Base-by-base conservation (phyloP, 2,888 invertebrate species). In the Colostygia pectinataria region DNA sequence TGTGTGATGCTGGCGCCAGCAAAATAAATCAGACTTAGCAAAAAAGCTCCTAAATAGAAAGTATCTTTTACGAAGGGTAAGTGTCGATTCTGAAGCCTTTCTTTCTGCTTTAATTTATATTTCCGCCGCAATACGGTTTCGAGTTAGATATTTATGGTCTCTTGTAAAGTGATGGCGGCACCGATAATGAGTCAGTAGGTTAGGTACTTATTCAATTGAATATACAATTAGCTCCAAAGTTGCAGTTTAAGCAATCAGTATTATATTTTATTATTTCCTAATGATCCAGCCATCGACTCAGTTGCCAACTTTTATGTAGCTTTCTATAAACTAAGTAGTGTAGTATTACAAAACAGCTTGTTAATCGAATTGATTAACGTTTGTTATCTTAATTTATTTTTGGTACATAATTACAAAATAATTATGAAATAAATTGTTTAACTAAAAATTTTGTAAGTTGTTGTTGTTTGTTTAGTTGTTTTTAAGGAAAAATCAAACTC, bases 401-500 rank as follows among this genome's bases (percentile, higher is more conserved):
- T 28, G 38, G 13, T 27, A 32, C 29, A 31, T 6, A 4, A 20
- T 18, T 25, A 18, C 25, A 20, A 20, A 7, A 15, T 23, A 33
- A 24, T 32, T 15, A 33, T 15, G 2, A 39, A 43, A 34, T 44
- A 50, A 44, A 37, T 3, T 10, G 10, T 32, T 37, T n/a, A 15
- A 32, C n/a, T n/a, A n/a, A 32, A 34, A 28, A 20, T 13, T 7
- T 13, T 25, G 10, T 24, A 2, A 4, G 10, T 12, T 29, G 12
- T 13, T 10, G 7, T 2, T 4, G 9, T 10, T 2, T 14, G 4
- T 1, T 10, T 33, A 7, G 27, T 7, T n/a, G n/a, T 31, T 36
- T 12, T 6, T 24, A 6, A 8, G 29, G 13, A 9, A 18, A 33
- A 50, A 48, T 31, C 10, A 71, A 63, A 71, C 55, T 63, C 57